Percentiles rank a stretch among this genome's conserved stretches.
phyloP scores from a whole-genome alignment of 1,140 invertebrate species.

The Trichogramma pretiosum region DNA sequence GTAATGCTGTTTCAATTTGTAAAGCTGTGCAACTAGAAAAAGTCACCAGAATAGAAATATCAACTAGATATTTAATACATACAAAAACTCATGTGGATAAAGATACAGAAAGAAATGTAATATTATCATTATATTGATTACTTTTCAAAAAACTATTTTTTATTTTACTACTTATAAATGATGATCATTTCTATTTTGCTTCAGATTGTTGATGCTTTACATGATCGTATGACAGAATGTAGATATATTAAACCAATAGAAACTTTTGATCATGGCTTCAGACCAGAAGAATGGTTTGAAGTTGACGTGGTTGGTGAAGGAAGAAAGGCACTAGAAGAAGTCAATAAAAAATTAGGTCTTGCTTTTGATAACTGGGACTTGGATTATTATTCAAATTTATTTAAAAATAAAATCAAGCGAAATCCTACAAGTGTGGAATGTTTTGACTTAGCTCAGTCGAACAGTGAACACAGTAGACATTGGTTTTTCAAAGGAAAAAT shows the following conservation, averaged over 20 bases:
- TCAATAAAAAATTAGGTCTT: conserved; percentile 73
- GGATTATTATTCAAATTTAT: conserved; percentile 76
- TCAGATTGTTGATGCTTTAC: conserved; percentile 54
- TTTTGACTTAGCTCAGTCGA: conserved; percentile 97
- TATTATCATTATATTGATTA: conserved; percentile 16
- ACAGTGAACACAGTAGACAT: conserved; percentile 87
- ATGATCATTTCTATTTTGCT: no score
- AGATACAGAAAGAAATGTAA: conserved; percentile 41
- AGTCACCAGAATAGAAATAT: conserved; percentile 71
- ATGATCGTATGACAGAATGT: conserved; percentile 80
- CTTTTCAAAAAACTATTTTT: conserved; percentile 2
- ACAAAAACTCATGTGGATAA: conserved; percentile 35
- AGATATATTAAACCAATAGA: conserved; percentile 60
- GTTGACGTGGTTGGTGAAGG: conserved; percentile 75
- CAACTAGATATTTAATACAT: conserved; percentile 67
- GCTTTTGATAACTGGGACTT: conserved; percentile 85
- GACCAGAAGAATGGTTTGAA: conserved; percentile 67
- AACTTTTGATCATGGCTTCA: conserved; percentile 64
- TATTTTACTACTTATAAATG: conserved; percentile 7
- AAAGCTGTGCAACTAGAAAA: conserved; percentile 66
- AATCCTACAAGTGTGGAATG: conserved; percentile 97
- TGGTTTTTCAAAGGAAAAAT: conserved; percentile 92
- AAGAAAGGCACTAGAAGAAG: conserved; percentile 67
- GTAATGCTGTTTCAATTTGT: conserved; percentile 91
- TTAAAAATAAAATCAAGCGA: conserved; percentile 69